Evolutionary conservation across 1,140 invertebrate species (phyloP).

Genomic region (Monochamus saltuarius): DNA sequence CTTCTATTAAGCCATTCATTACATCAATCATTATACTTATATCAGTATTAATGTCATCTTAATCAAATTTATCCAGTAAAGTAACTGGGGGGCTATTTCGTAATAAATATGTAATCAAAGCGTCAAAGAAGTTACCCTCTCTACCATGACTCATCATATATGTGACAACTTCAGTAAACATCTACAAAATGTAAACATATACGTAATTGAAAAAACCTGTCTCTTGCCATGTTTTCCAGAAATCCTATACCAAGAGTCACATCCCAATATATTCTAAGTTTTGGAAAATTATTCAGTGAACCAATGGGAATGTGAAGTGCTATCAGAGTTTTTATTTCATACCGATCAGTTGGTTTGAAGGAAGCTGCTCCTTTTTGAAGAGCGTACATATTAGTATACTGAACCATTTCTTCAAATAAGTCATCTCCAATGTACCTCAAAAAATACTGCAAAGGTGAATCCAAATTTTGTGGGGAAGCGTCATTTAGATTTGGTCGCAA

Average conservation of each 20-base stretch:
- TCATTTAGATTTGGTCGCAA: constrained; percentile 3
- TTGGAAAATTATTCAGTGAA: constrained; percentile 34
- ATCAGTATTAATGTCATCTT: too few relatives aligned
- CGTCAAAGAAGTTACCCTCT: too few relatives aligned
- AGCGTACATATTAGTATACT: constrained; percentile 7
- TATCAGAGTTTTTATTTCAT: constrained; percentile 10
- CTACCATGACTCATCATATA: too few relatives aligned
- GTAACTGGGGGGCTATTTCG: too few relatives aligned
- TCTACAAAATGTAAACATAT: constrained; percentile 6
- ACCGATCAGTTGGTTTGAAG: constrained; percentile 1
- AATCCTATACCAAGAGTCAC: constrained; percentile 2
- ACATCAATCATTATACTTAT: too few relatives aligned
- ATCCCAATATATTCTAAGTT: constrained; percentile 23
- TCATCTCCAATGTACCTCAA: constrained; percentile 7
- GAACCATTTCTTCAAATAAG: constrained; percentile 9
- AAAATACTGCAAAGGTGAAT: constrained; percentile 9
- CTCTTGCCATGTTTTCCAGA: constrained; percentile 5
- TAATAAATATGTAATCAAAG: too few relatives aligned
- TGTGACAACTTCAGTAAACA: too few relatives aligned
- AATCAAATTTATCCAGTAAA: too few relatives aligned
- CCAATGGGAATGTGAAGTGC: constrained; percentile 5
- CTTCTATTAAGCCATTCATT: too few relatives aligned
- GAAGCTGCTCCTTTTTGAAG: constrained; percentile 7
- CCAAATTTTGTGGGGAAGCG: constrained; percentile 3
- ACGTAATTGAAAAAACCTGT: constrained; percentile 5